Evolutionary conservation across 2,113 vertebrate species (phyloP).

Genomic region (Catharus minimus): DNA sequence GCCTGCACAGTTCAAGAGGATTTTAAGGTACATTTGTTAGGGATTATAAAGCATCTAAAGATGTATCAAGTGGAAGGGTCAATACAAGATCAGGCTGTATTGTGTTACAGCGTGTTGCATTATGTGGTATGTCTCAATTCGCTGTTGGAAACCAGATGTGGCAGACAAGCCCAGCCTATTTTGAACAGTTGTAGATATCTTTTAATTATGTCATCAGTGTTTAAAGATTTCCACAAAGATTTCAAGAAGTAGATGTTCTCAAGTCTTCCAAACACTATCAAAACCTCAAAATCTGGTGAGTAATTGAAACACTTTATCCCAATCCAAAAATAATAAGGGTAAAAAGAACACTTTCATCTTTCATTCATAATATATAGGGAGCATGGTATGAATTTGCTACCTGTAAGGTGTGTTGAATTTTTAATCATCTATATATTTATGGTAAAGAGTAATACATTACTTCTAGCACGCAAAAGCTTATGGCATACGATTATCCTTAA

Average conservation of each 20-base stretch:
- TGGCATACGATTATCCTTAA: conserved; percentile 76
- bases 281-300: not conserved
- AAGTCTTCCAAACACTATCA: not conserved
- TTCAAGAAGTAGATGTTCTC: not conserved
- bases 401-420: conserved; percentile 67
- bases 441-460: conserved; percentile 70
- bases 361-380: not conserved
- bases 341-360: conserved; percentile 15
- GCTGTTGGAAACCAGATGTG: conserved; percentile 33
- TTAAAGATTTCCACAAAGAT: conserved; percentile 32
- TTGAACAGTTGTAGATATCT: conserved; percentile 11
- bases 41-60: conserved; percentile 66
- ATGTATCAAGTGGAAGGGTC: conserved; percentile 52
- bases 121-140: conserved; percentile 29
- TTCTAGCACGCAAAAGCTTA: conserved; percentile 73
- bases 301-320: conserved; percentile 19
- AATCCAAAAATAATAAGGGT: not conserved
- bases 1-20: conserved; percentile 33
- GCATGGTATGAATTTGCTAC: conserved; percentile 10
- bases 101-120: conserved; percentile 18
- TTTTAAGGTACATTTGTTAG: conserved; percentile 59
- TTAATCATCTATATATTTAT: conserved; percentile 70
- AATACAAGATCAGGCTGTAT: conserved; percentile 46
- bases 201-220: conserved; percentile 25
- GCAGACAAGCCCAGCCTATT: conserved; percentile 11